Base-by-base conservation (phyloP, 2,888 invertebrate genomes). In the Sicus ferrugineus region DNA sequence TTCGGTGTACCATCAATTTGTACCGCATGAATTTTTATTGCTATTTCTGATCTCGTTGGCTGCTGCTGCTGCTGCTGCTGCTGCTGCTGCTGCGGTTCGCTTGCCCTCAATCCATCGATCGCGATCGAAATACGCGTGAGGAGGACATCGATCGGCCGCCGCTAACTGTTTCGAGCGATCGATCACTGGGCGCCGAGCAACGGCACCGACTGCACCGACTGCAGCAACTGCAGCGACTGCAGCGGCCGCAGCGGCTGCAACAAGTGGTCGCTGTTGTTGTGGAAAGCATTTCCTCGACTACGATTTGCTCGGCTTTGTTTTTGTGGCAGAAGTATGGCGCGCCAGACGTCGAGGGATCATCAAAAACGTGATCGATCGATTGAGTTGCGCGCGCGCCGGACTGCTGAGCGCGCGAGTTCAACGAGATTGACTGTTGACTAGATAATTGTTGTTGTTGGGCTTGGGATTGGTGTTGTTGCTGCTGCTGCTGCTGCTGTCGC, bases 351-450 rank as follows among this genome's bases (percentile, higher is more conserved):
- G 67, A 62, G 66, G 70, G 69, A 76, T 75, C 76, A 78, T 75
- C n/a, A n/a, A 76, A 81, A 82, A 82, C 82, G 81, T 82, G 81
- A 82, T 82, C 81, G 82, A 82, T 81, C 82, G 82, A 81, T 82
- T 82, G 81, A 82, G 81, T 82, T 81, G 79, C 79, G 81, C 75
- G 77, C 76, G 73, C 72, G 74, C 73, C 59, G 61, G 67, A 67
- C 67, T 73, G 68, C 68, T 64, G 65, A 70, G 73, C 74, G 75
- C 77, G 75, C 79, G 80, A 81, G 81, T 82, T 82, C 82, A 82
- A 82, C 79, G 74, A 81, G 81, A 77, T 77, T 78, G 76, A 80
- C 81, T 81, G 81, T 77, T 81, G 81, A 82, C 81, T 81, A 82
- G 81, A 82, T 82, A 82, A 82, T 82, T 82, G 82, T 81, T 79